Percentiles rank a stretch among this genome's conserved stretches.
Evolutionary conservation across 1,140 invertebrate genomes (phyloP).

Genomic region (Bombyx mandarina): DNA sequence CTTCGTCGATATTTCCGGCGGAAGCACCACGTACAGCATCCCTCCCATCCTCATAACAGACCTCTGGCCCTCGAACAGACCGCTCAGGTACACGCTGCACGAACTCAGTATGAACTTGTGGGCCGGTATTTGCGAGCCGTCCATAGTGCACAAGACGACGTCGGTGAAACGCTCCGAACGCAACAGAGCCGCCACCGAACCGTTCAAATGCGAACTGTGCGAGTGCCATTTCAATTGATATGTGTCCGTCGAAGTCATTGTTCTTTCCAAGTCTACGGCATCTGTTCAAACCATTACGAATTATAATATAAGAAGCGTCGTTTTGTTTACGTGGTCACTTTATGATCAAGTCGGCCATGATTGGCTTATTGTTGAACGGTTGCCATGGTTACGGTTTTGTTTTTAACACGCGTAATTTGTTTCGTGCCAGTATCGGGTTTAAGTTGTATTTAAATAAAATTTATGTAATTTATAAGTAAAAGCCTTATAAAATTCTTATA

Average conservation of each 20-base stretch:
- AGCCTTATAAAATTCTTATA: no score
- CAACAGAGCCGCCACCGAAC: conserved; percentile 83
- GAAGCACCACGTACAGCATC: conserved; percentile 82
- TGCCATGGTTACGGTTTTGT: no score
- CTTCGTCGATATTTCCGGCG: conserved; percentile 83
- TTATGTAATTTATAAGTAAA: no score
- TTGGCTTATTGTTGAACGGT: no score
- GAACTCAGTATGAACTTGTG: conserved; percentile 90
- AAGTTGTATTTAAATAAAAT: no score
- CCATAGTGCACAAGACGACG: conserved; percentile 85
- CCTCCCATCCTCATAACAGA: conserved; percentile 69
- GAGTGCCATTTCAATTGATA: conserved; percentile 91
- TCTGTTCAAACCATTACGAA: conserved; percentile 10
- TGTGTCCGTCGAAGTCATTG: conserved; percentile 76
- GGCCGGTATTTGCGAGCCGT: conserved; percentile 85
- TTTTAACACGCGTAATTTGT: no score
- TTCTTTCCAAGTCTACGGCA: conserved; percentile 10
- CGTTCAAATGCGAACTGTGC: conserved; percentile 83
- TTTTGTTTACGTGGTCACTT: not conserved
- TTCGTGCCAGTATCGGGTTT: no score
- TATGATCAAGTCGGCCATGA: no score
- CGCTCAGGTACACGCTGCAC: conserved; percentile 75
- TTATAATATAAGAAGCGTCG: not conserved
- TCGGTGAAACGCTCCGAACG: conserved; percentile 87
- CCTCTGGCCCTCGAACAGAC: conserved; percentile 70